Conservation (phyloP, 2,113 vertebrate species). For the Pterocles gutturalis region DNA sequence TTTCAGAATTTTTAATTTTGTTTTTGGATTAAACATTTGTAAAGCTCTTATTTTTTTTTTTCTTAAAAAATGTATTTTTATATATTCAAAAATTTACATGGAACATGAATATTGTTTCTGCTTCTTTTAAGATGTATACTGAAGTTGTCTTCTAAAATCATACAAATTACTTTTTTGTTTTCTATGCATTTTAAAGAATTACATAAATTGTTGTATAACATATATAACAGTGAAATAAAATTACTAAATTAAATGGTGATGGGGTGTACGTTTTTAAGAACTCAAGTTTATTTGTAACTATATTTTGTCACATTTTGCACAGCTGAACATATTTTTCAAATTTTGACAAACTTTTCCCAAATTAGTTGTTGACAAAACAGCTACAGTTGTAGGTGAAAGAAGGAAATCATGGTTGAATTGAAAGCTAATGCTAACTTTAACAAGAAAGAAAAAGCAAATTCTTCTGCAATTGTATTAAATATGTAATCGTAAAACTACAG, state of each 20-base stretch:
- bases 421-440: background rate
- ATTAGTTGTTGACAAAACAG: background rate
- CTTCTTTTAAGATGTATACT: background rate
- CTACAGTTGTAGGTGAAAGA: background rate
- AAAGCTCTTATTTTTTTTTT: background rate
- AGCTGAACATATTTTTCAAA: background rate
- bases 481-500: background rate
- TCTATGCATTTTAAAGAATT: background rate
- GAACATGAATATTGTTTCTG: background rate
- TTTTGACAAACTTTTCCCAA: background rate
- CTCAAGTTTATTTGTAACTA: background rate
- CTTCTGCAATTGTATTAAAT: background rate
- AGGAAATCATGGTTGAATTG: background rate
- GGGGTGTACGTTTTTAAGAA: background rate
- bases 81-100: background rate
- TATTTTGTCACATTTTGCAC: background rate
- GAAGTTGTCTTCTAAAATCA: background rate
- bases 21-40: background rate
- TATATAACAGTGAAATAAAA: background rate
- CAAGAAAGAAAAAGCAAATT: background rate
- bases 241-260: background rate
- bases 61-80: background rate
- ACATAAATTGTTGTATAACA: background rate
- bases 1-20: background rate
- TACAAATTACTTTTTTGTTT: background rate